A percentile compares a stretch with the other conserved stretches of the same genome.
Conservation (phyloP, 2,113 vertebrate genomes). For the Halcyon malimbica region DNA sequence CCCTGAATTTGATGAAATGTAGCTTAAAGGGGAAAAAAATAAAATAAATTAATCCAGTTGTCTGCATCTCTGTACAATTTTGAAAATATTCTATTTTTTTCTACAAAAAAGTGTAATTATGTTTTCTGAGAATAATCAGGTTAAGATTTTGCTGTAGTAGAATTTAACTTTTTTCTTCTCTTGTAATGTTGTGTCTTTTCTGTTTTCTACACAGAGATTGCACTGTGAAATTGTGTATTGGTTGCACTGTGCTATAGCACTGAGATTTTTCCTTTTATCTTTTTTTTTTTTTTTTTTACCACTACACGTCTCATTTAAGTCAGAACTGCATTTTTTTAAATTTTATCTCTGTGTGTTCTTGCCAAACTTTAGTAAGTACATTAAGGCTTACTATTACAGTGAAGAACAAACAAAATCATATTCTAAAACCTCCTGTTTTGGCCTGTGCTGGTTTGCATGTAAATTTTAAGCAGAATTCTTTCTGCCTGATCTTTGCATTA, state of each 20-base stretch:
- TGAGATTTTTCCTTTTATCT: neutral
- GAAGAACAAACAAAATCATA: constrained; percentile 29
- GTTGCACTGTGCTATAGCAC: neutral
- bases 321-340: neutral
- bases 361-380: constrained; percentile 11
- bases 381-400: neutral
- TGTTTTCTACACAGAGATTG: neutral
- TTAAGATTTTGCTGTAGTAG: neutral
- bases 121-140: neutral
- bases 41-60: neutral
- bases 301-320: neutral
- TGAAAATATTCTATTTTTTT: neutral
- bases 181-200: neutral
- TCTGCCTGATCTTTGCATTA: neutral
- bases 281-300: too few species aligned
- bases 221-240: neutral
- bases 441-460: neutral
- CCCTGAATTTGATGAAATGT: neutral
- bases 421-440: constrained; percentile 29
- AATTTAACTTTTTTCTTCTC: neutral
- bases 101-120: neutral
- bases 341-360: neutral
- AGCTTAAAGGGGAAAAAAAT: neutral
- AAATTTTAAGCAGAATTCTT: neutral
- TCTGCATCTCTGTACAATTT: neutral